Evolutionary conservation across 2,113 vertebrate species (phyloP).

Genomic region (Hirundichthys speculiger): DNA sequence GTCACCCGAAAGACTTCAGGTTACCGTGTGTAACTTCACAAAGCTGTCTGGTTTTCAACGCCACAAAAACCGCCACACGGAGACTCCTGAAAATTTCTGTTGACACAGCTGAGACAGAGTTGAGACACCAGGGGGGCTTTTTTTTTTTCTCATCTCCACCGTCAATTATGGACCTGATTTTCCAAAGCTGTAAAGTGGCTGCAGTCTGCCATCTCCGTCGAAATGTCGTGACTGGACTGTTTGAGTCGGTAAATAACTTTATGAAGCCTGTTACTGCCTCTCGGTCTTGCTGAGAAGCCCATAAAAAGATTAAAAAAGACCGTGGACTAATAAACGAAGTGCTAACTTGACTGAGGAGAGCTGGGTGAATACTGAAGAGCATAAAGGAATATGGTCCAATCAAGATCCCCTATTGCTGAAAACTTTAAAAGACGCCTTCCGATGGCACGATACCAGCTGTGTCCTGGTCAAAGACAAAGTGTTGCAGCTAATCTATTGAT

Average conservation of each 20-base stretch:
- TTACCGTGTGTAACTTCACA: background rate
- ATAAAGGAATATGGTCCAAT: no score
- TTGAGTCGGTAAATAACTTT: slow-evolving; percentile 73
- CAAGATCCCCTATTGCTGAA: no score
- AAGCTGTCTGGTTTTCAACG: slow-evolving; percentile 35
- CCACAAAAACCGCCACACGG: slow-evolving; percentile 2
- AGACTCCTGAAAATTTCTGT: background rate
- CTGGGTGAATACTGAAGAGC: slow-evolving; percentile 20
- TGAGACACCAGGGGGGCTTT: slow-evolving; percentile 28
- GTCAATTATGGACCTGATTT: slow-evolving; percentile 73
- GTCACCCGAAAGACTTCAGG: background rate
- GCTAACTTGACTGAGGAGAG: slow-evolving; percentile 23
- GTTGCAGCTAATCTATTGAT: slow-evolving; percentile 70
- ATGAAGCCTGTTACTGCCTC: slow-evolving; percentile 38
- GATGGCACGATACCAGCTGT: background rate
- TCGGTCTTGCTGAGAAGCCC: slow-evolving; percentile 52
- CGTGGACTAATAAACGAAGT: slow-evolving; percentile 40
- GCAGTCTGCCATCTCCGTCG: slow-evolving; percentile 65
- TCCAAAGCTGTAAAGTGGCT: slow-evolving; percentile 59
- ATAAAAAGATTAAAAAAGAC: no score
- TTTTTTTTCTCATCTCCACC: slow-evolving; percentile 52
- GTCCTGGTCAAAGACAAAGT: slow-evolving; percentile 32
- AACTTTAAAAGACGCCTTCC: background rate
- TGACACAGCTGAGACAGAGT: background rate
- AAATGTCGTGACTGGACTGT: slow-evolving; percentile 73